Percentiles rank a stretch among this genome's conserved stretches.
phyloP scores from a whole-genome alignment of 2,797 vertebrate species.

The Eulemur coronatus region DNA sequence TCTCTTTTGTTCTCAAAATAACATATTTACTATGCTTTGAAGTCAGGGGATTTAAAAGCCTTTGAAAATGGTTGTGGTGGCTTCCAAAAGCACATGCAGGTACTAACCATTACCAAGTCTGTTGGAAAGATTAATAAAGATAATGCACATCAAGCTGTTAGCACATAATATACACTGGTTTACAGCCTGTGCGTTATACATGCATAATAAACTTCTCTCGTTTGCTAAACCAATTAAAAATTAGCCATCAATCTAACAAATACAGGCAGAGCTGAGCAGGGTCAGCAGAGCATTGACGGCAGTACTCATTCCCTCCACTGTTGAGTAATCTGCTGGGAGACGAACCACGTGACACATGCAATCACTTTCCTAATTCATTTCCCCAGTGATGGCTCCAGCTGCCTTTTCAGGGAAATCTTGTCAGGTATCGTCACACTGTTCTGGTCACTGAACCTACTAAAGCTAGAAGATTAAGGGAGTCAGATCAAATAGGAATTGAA shows the following conservation, averaged over 20 bases:
- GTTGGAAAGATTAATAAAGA: not conserved
- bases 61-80: not conserved
- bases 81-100: not conserved
- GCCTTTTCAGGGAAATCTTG: not conserved
- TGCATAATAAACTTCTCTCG: not conserved
- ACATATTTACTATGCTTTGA: not conserved
- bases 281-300: not conserved
- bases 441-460: not conserved
- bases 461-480: not conserved
- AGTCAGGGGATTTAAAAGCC: not conserved
- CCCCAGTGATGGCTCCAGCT: not conserved
- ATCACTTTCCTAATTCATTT: slow-evolving; percentile 45
- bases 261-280: not conserved
- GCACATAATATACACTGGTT: not conserved
- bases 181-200: not conserved
- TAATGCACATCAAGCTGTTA: not conserved
- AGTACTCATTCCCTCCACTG: not conserved
- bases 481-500: not conserved
- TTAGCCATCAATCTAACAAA: not conserved
- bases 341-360: not conserved
- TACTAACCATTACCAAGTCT: not conserved
- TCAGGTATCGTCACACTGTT: not conserved
- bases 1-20: not conserved
- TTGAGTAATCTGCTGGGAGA: not conserved
- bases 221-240: not conserved